phyloP scores from a whole-genome alignment of 2,113 vertebrate genomes.

The Pterophyllum scalare region DNA sequence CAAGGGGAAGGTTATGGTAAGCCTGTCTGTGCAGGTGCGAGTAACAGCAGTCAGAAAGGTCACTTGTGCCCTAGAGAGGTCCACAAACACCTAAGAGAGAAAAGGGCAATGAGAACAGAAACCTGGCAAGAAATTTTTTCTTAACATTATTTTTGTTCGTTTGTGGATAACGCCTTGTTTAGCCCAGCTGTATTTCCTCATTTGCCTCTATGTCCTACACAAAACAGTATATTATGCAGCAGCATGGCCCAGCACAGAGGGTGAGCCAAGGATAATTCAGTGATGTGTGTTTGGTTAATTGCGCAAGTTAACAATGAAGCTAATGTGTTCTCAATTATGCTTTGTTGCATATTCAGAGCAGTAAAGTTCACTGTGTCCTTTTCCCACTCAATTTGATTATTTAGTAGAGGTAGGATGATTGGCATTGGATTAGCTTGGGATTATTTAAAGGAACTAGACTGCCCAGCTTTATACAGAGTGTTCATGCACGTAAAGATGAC shows the following conservation, averaged over 20 bases:
- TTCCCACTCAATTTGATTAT: constrained; percentile 45
- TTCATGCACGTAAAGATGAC: neutral
- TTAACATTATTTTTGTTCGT: constrained; percentile 5
- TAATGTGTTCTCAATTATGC: constrained; percentile 45
- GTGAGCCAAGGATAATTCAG: constrained; percentile 17
- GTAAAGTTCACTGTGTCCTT: constrained; percentile 16
- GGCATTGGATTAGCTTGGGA: neutral
- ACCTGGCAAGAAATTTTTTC: neutral
- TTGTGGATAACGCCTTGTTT: neutral
- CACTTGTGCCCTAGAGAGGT: neutral
- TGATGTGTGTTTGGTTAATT: constrained; percentile 48
- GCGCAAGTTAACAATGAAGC: constrained; percentile 41
- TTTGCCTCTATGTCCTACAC: constrained; percentile 26
- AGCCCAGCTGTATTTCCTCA: constrained; percentile 21
- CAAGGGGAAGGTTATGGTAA: neutral
- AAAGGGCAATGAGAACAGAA: constrained; percentile 3
- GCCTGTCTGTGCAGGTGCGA: constrained; percentile 27
- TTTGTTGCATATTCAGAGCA: constrained; percentile 18
- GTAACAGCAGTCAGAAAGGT: constrained; percentile 10
- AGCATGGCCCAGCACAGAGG: constrained; percentile 22
- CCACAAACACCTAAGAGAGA: neutral
- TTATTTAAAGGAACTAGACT: neutral
- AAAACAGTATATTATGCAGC: constrained; percentile 53
- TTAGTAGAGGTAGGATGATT: neutral
- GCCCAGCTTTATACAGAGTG: neutral